Percentiles rank a stretch among this genome's conserved stretches.
Evolutionary conservation across 2,797 vertebrate genomes (phyloP).

Genomic region (Mico argentatus): DNA sequence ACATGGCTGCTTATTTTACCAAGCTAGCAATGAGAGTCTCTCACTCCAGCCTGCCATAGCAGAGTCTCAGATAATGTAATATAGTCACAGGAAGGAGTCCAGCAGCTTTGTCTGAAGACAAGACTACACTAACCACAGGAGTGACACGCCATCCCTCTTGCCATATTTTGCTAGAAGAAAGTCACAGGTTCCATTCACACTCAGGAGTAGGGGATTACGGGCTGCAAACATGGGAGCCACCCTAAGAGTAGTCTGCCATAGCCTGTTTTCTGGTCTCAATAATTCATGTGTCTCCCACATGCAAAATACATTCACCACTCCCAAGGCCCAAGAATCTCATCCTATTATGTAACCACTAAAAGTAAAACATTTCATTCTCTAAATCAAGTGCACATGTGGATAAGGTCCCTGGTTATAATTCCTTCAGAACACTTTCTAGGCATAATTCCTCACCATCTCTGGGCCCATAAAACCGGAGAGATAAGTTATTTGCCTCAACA

Average conservation of each 20-base stretch:
- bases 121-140: neutral
- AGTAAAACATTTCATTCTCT: neutral
- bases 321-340: neutral
- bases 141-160: neutral
- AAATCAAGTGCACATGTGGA: neutral
- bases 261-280: neutral
- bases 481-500: neutral
- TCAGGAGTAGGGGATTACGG: neutral
- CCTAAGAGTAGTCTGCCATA: no score
- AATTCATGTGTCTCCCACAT: neutral
- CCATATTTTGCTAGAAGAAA: neutral
- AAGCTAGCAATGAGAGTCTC: no score
- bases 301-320: neutral
- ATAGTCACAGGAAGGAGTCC: neutral
- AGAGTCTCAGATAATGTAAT: neutral
- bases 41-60: neutral
- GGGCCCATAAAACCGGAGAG: neutral
- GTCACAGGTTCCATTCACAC: neutral
- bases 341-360: neutral
- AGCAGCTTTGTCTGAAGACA: neutral
- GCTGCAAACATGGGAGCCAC: neutral
- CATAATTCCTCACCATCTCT: neutral
- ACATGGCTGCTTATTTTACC: neutral
- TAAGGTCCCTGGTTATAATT: neutral
- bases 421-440: neutral